phyloP scores from a whole-genome alignment of 1,140 invertebrate genomes.

The Phymastichus coffea region DNA sequence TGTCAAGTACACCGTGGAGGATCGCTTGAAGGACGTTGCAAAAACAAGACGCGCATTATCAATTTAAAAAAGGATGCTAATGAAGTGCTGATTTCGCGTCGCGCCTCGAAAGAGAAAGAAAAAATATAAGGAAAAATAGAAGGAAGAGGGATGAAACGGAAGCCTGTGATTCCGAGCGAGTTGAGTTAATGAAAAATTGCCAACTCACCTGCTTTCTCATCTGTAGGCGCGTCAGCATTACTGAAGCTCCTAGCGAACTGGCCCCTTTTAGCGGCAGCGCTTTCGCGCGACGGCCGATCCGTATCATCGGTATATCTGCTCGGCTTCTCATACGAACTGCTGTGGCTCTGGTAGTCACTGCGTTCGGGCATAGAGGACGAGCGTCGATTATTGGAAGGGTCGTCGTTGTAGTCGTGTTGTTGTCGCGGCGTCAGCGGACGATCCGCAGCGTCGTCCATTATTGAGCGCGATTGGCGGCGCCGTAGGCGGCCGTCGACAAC shows the following conservation, averaged over 20 bases:
- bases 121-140: no score
- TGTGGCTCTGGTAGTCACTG: conserved; percentile 53
- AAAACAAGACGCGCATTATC: no score
- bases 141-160: no score
- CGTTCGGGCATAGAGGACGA: conserved; percentile 52
- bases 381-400: conserved; percentile 44
- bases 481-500: conserved; percentile 34
- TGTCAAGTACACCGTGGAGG: no score
- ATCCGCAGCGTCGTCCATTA: conserved; percentile 35
- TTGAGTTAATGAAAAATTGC: background rate
- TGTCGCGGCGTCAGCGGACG: conserved; percentile 5
- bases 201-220: conserved; percentile 79
- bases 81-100: no score
- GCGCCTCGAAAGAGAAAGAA: no score
- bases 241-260: conserved; percentile 80
- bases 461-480: background rate
- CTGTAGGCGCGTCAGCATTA: conserved; percentile 75
- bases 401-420: conserved; percentile 39
- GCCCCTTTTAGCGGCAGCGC: conserved; percentile 59
- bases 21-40: no score
- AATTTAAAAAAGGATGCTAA: no score
- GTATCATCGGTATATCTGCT: conserved; percentile 37
- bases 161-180: no score
- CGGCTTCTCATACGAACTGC: conserved; percentile 52
- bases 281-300: conserved; percentile 20